Evolutionary conservation across 2,113 vertebrate species (phyloP).

Genomic region (Poeciliopsis retropinna): DNA sequence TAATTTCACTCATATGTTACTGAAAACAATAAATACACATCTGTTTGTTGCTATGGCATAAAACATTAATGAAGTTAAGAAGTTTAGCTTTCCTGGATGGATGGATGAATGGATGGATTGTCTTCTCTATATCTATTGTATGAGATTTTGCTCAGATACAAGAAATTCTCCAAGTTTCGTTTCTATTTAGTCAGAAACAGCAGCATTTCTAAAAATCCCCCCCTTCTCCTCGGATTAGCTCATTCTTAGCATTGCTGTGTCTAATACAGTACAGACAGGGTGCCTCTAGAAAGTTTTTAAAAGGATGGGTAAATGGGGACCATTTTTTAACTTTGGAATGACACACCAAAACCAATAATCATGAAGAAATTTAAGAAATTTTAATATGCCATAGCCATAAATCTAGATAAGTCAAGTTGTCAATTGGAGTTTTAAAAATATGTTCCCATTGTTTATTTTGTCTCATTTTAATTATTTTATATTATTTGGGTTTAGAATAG

Average conservation of each 20-base stretch:
- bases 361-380: no score
- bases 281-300: neutral
- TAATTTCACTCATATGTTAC: neutral
- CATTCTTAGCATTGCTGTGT: neutral
- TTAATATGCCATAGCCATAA: neutral
- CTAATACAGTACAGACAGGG: neutral
- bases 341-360: neutral
- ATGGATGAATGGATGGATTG: no score
- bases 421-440: neutral
- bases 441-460: neutral
- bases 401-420: neutral
- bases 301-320: neutral
- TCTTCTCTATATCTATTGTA: neutral
- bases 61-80: neutral
- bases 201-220: neutral
- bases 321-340: neutral
- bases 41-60: neutral
- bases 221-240: no score
- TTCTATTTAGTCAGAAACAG: neutral
- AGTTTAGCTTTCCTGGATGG: neutral
- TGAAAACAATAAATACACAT: neutral
- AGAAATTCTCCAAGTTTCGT: neutral
- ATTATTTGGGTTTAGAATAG: neutral
- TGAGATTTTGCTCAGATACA: neutral
- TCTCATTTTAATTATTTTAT: neutral